Evolutionary conservation across 2,113 vertebrate species (phyloP), one percentile per base, ranked within the genome.

Genomic region (Panurus biarmicus): DNA sequence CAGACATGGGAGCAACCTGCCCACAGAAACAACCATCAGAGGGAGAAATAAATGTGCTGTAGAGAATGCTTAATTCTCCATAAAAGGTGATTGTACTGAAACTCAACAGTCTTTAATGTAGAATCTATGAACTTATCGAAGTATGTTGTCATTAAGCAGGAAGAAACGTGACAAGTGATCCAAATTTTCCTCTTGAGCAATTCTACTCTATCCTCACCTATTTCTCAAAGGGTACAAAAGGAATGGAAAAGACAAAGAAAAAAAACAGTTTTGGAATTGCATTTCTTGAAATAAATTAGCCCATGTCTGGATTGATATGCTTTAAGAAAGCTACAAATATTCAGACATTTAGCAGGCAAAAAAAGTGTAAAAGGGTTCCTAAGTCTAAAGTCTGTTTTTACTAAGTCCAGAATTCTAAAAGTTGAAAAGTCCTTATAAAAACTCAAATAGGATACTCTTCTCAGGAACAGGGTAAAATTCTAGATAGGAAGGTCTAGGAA

Each of bases 1-100:
- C 99, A 0, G 99, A 99, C 99, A 99, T 99, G 22, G 99, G 99
- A 54, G 99, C 99, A 92, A 99, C 99, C 99, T 99, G 82, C 28
- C 56, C 28, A 61, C 2, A 29, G 36, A 40, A 26, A 78, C 44
- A 47, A 81, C 47, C 16, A 13, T 6, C 36, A 86, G 40, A 38
- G 48, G 51, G 17, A 15, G 24, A 35, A 64, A 36, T 2, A 38
- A 42, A 40, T 40, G n/a, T 28, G 26, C 48, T 21, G 48, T 16
- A 23, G 12, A 58, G 26, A 51, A 69, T 2, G 14, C 24, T 50
- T 8, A 9, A 20, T 53, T 44, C 62, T 38, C 2, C 21, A 18
- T 1, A 22, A 42, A 53, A 65, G 29, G 25, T 29, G 36, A 48
- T 29, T 65, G 71, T 16, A 71, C 0, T 50, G 44, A 71, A 81